Conservation (phyloP, 2,888 invertebrate species). For the Philereme vetulata region DNA sequence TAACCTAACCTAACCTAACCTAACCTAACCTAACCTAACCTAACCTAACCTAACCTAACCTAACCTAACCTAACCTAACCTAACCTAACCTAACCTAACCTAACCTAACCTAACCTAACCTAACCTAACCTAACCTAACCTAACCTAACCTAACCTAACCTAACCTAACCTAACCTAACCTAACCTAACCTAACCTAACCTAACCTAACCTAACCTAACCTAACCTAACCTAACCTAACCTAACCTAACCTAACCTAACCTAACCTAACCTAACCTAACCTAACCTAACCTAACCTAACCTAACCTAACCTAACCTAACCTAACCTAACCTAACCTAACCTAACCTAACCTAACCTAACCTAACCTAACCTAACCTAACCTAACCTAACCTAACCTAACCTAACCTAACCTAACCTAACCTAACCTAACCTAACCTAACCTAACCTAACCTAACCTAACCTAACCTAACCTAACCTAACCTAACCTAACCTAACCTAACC, state of each 20-base stretch:
- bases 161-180: conserved; percentile 10
- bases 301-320: conserved; percentile 10
- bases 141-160: conserved; percentile 10
- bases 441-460: conserved; percentile 10
- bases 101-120: conserved; percentile 10
- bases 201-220: conserved; percentile 10
- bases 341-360: conserved; percentile 10
- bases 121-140: conserved; percentile 10
- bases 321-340: conserved; percentile 10
- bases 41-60: conserved; percentile 10
- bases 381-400: conserved; percentile 10
- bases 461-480: conserved; percentile 13
- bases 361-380: conserved; percentile 10
- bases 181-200: conserved; percentile 10
- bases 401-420: conserved; percentile 10
- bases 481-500: conserved; percentile 11
- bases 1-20: conserved; percentile 3
- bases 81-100: conserved; percentile 10
- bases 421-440: conserved; percentile 10
- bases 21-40: conserved; percentile 7
- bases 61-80: conserved; percentile 10
- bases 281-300: conserved; percentile 10
- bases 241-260: conserved; percentile 10
- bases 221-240: conserved; percentile 10
- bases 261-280: conserved; percentile 10